Percentiles rank a stretch among this genome's conserved stretches.
Evolutionary conservation across 2,888 invertebrate genomes (phyloP).

Genomic region (Himalopsyche japonica): DNA sequence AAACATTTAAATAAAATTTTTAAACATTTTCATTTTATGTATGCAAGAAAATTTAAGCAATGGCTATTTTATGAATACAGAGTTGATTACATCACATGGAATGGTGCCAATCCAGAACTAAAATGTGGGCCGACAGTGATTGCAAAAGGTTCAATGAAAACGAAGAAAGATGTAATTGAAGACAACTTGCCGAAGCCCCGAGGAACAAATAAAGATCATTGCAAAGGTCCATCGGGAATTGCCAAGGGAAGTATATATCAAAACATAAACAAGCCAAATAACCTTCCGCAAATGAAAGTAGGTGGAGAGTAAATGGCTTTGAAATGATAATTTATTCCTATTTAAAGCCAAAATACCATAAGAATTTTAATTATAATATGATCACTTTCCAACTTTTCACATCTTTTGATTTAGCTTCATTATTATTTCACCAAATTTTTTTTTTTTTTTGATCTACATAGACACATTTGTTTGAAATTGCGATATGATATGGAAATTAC

Average conservation of each 20-base stretch:
- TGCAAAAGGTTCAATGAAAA: slow-evolving; percentile 62
- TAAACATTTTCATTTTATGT: background rate
- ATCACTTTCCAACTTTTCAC: no score
- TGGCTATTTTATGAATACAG: slow-evolving; percentile 50
- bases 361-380: no score
- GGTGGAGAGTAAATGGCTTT: slow-evolving; percentile 28
- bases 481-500: no score
- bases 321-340: background rate
- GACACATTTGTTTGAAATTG: no score
- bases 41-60: background rate
- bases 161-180: slow-evolving; percentile 51
- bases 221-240: slow-evolving; percentile 75
- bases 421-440: no score
- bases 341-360: background rate
- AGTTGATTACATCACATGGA: slow-evolving; percentile 82
- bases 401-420: no score
- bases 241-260: slow-evolving; percentile 82
- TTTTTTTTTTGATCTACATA: no score
- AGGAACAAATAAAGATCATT: slow-evolving; percentile 68
- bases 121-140: slow-evolving; percentile 55
- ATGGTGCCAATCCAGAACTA: slow-evolving; percentile 73
- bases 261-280: slow-evolving; percentile 58
- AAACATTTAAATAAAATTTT: no score
- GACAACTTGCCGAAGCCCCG: slow-evolving; percentile 52
- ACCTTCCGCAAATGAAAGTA: slow-evolving; percentile 38